Conservation (phyloP, 2,113 vertebrate species). For the Percina caprodes region DNA sequence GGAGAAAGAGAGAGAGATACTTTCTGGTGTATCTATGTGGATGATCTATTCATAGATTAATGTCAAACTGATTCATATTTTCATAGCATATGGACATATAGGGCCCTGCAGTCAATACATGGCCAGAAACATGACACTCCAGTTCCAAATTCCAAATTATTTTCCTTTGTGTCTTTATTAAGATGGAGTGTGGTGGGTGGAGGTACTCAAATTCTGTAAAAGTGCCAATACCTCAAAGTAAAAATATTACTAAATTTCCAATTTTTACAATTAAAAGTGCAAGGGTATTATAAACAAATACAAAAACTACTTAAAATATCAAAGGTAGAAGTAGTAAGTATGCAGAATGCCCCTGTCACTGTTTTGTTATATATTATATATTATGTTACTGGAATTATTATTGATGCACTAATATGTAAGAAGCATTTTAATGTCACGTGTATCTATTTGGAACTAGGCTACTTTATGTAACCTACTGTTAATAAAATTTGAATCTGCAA, state of each 20-base stretch:
- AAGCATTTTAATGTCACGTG: background rate
- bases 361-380: no score
- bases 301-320: background rate
- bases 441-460: background rate
- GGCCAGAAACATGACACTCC: constrained; percentile 10
- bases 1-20: constrained; percentile 14
- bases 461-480: no score
- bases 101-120: background rate
- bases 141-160: background rate
- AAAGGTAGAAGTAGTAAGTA: no score
- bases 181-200: background rate
- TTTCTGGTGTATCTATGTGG: constrained; percentile 34
- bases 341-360: background rate
- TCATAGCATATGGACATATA: constrained; percentile 2
- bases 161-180: background rate
- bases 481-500: background rate
- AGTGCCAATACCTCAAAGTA: background rate
- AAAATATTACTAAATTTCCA: background rate
- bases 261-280: background rate
- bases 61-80: constrained; percentile 49
- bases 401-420: background rate
- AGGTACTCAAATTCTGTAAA: background rate
- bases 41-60: constrained; percentile 54
- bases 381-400: background rate
- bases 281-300: background rate